Evolutionary conservation across 2,113 vertebrate species (phyloP), one percentile per base, ranked within the genome.

Genomic region (Mirounga angustirostris): DNA sequence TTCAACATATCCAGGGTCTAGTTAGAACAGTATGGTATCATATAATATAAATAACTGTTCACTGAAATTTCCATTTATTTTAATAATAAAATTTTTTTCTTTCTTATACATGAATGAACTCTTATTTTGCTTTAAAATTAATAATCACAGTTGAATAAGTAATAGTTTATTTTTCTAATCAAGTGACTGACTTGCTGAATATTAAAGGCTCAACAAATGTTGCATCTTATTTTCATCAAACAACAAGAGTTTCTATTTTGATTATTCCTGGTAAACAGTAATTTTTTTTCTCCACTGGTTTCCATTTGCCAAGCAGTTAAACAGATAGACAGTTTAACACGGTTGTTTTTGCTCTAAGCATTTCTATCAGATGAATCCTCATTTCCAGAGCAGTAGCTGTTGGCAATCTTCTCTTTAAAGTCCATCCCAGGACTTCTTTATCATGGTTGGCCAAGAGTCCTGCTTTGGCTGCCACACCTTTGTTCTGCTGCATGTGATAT

Each of bases 401-500:
- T 84, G 97, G 90, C 80, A 93, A 71, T 90, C 65, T 79, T 96
- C 26, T 40, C 11, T 7, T 10, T 40, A 28, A 6, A 1, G 24
- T 89, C 67, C 43, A 22, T 54, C 40, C 43, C 4, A 61, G 26
- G n/a, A 61, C 67, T 65, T 89, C 4, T 80, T 97, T 98, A 99
- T 80, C 98, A 98, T 16, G 99, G 99, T 6, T 99, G 99, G 13
- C 97, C 98, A 73, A 99, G 78, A 99, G 99, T 67, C 99, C 99
- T 9, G 99, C 99, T 98, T 99, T 99, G 26, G 99, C 99, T 8
- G 99, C 99, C 97, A 99, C 97, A 26, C 99, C 99, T 97, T 99
- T 99, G 0, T 99, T 81, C 98, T 99, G 99, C 98, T 99, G 99
- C 96, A 99, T 99, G 96, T 99, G 99, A 91, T 99, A 99, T 92